Percentiles rank a stretch among this genome's conserved stretches.
phyloP scores from a whole-genome alignment of 2,888 invertebrate species.

The Lordiphosa fenestrarum region DNA sequence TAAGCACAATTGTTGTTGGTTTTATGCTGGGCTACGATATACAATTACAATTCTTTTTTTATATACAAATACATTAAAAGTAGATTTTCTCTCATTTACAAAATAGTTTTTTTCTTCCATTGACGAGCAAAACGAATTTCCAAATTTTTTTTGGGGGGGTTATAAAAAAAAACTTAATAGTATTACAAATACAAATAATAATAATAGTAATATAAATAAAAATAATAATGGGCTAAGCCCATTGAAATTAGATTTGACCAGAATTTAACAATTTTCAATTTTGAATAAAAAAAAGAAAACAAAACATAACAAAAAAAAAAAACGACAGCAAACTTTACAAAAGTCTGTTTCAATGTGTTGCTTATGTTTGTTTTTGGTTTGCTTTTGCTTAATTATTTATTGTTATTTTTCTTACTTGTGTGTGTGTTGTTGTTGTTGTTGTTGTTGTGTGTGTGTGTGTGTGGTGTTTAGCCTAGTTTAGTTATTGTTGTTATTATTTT shows the following conservation, averaged over 20 bases:
- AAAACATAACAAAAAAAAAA: too few species aligned
- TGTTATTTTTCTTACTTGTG: conserved; percentile 18
- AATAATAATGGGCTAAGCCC: too few species aligned
- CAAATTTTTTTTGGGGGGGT: too few species aligned
- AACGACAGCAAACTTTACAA: too few species aligned
- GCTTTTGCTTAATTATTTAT: conserved; percentile 48
- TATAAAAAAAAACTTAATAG: too few species aligned
- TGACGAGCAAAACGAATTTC: conserved; percentile 10
- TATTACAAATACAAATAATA: too few species aligned
- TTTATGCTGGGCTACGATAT: conserved; percentile 38
- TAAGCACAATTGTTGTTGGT: background rate
- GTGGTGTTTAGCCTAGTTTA: background rate
- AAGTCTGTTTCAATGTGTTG: background rate
- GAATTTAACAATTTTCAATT: conserved; percentile 37
- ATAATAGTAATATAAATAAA: too few species aligned
- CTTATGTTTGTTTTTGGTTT: conserved; percentile 32
- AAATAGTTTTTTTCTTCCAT: conserved; percentile 29
- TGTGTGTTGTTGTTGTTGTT: too few species aligned
- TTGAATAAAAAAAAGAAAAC: background rate
- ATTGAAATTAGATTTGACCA: conserved; percentile 14
- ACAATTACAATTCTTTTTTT: conserved; percentile 56
- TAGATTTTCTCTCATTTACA: conserved; percentile 44
- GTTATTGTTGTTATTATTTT: background rate
- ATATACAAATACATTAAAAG: conserved; percentile 25
- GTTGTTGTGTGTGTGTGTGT: too few species aligned